Evolutionary conservation across 2,888 invertebrate genomes (phyloP), one percentile per base, ranked within the genome.

Genomic region (Atrina japonica): DNA sequence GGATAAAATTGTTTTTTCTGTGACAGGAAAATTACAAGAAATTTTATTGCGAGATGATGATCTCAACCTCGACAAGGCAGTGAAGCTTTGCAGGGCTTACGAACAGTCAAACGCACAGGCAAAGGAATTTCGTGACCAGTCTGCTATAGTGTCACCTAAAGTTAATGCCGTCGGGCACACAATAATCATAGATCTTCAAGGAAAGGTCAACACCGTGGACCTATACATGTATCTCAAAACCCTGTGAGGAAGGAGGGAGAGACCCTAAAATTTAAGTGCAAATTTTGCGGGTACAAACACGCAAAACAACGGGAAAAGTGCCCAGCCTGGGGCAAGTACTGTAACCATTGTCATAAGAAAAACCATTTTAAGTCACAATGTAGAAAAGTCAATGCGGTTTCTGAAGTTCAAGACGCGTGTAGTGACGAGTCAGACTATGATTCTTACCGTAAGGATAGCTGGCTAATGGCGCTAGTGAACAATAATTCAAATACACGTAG

Each of bases 331-430:
- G 80, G 74, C 14, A 73, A n/a, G 49, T 60, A 35, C 2, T 80
- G 75, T 45, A 63, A 69, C 3, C 21, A 14, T 1, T 78, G 78
- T 58, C 41, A 74, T 11, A 68, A 63, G 14, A 53, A 50, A 35
- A 77, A 81, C 55, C 78, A 79, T 58, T 79, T 73, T 25, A 64
- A 68, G n/a, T n/a, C n/a, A n/a, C n/a, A n/a, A n/a, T n/a, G n/a
- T n/a, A n/a, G n/a, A n/a, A n/a, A n/a, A n/a, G n/a, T n/a, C n/a
- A n/a, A n/a, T n/a, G n/a, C n/a, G n/a, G n/a, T n/a, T n/a, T n/a
- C n/a, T n/a, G n/a, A n/a, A n/a, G n/a, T n/a, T n/a, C n/a, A n/a
- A n/a, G n/a, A n/a, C n/a, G n/a, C n/a, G n/a, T n/a, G n/a, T n/a
- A n/a, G n/a, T n/a, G n/a, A n/a, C n/a, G n/a, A n/a, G n/a, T n/a